These are phyloP conservation scores for Rhodophaea formosa DNA, from an alignment of 2,888 invertebrate genomes.

Conservation along the genomic window DNA sequence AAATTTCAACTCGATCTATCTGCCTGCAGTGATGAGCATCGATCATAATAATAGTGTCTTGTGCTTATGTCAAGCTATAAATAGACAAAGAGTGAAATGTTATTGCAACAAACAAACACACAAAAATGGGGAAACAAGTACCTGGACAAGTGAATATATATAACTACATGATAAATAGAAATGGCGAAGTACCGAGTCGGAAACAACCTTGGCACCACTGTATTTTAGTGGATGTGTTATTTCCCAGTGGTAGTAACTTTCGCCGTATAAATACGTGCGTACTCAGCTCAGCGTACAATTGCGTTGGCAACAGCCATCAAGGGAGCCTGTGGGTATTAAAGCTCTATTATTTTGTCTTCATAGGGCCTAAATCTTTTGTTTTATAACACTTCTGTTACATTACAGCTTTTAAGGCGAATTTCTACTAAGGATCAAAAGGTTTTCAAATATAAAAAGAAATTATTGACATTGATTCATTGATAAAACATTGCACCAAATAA, in stretches of 20 bases:
- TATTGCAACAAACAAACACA: no score
- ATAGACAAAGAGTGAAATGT: no score
- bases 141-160: no score
- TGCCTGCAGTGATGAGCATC: no score
- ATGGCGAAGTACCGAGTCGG: not conserved
- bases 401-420: not conserved
- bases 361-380: not conserved
- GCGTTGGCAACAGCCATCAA: not conserved
- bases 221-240: not conserved
- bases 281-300: not conserved
- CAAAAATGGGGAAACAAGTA: no score
- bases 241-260: not conserved
- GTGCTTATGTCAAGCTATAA: no score
- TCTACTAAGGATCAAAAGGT: not conserved
- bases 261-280: not conserved
- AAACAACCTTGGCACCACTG: not conserved
- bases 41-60: no score
- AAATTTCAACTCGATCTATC: no score
- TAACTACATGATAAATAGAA: no score
- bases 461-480: no score
- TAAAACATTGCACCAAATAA: no score
- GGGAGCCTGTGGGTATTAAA: not conserved
- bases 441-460: no score
- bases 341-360: not conserved
- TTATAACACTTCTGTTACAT: not conserved